Evolutionary conservation across 2,113 vertebrate genomes (phyloP), one percentile per base, ranked within the genome.

Genomic region (Rousettus leschenaultii): DNA sequence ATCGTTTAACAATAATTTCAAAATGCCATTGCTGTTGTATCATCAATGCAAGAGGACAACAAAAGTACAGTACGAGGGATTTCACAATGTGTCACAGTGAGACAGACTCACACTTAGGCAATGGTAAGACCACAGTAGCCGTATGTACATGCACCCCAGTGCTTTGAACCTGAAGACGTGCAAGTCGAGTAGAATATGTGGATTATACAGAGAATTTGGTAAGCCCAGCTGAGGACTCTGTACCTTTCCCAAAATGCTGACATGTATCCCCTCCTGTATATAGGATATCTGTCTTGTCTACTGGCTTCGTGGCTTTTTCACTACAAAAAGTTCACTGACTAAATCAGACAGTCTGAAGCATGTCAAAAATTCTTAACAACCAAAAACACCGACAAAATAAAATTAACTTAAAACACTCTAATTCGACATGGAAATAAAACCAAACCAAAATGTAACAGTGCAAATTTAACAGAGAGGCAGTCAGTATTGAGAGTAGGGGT

Each of bases 71-170:
- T 98, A 99, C 97, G 88, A 98, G 98, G 98, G 98, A 98, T 97
- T 97, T 98, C 98, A 98, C 98, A 94, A 98, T 77, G 94, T 97
- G 82, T 96, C 97, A 98, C 98, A 98, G 98, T 96, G 96, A 97
- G 98, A 98, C 98, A 87, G 97, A 98, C 97, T 98, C 98, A 98
- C 98, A 98, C 96, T 75, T 96, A 98, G 89, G 98, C 95, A 97
- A 98, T 97, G 98, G 98, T 96, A 95, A 92, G 97, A 98, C 96
- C 98, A 99, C 98, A 97, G 98, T 97, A 99, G 99, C 98, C 97
- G 87, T 99, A 99, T 99, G 98, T 99, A 99, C 99, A 99, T 99
- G 99, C 99, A 99, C 99, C 99, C 99, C 99, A 99, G 99, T 99
- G 99, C 99, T 99, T 99, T 98, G 98, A 98, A 99, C 98, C 98